These are phyloP conservation scores for Dermochelys coriacea DNA, from an alignment of 2,797 vertebrate genomes.

Conservation along the genomic window DNA sequence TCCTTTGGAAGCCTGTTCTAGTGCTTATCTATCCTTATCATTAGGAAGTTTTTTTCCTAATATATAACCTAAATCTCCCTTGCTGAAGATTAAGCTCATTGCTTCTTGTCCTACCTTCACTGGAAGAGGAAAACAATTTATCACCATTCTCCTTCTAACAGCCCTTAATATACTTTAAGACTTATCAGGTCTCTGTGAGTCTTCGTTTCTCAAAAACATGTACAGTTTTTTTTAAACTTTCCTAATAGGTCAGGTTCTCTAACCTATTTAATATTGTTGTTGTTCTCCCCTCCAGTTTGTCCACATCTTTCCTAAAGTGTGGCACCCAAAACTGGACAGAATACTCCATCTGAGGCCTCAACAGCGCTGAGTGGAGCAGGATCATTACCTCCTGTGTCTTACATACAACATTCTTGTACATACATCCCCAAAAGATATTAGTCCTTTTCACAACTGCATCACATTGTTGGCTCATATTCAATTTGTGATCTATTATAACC, in stretches of 20 bases:
- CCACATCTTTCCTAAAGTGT: too few relatives aligned
- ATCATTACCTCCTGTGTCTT: too few relatives aligned
- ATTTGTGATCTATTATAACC: neutral
- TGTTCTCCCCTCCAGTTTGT: too few relatives aligned
- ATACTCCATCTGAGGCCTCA: too few relatives aligned
- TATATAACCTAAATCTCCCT: neutral
- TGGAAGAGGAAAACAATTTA: neutral
- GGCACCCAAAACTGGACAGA: too few relatives aligned
- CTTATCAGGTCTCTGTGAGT: neutral
- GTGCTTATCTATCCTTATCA: neutral
- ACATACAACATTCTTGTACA: too few relatives aligned
- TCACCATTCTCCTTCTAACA: neutral
- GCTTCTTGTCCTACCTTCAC: neutral
- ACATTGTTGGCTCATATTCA: neutral
- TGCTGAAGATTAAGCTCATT: neutral
- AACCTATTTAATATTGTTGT: too few relatives aligned
- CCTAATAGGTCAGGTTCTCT: too few relatives aligned
- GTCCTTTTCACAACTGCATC: neutral
- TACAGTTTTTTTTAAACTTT: too few relatives aligned
- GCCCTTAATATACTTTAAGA: neutral
- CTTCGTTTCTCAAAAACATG: neutral
- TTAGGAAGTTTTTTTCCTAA: too few relatives aligned
- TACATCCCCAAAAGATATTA: neutral
- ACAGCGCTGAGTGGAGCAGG: too few relatives aligned
- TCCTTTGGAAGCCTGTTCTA: neutral